Evolutionary conservation across 1,140 invertebrate species (phyloP).

Genomic region (Meloidogyne floridensis): DNA sequence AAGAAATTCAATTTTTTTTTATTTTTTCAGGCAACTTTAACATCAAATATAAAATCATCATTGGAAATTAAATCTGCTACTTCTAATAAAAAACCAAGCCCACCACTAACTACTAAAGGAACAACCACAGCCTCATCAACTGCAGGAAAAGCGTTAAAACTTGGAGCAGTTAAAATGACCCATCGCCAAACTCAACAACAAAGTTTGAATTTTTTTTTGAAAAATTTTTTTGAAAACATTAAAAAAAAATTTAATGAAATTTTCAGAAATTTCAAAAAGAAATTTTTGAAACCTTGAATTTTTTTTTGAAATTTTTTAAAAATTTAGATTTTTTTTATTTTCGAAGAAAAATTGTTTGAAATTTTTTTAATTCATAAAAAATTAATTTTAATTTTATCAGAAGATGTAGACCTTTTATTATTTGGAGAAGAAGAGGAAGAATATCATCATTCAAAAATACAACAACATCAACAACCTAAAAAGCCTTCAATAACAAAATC

Average conservation of each 20-base stretch:
- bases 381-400: background rate
- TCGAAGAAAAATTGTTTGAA: too few relatives aligned
- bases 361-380: too few relatives aligned
- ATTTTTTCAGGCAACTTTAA: background rate
- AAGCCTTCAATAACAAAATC: background rate
- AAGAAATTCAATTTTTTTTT: too few relatives aligned
- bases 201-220: background rate
- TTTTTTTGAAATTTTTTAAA: too few relatives aligned
- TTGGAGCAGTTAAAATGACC: slow-evolving; percentile 22
- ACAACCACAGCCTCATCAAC: background rate
- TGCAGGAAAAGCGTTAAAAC: slow-evolving; percentile 13
- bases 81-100: background rate
- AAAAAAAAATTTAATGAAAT: too few relatives aligned
- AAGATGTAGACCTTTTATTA: slow-evolving; percentile 10
- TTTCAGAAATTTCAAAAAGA: too few relatives aligned
- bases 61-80: background rate
- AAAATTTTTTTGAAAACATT: background rate
- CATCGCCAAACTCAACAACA: background rate
- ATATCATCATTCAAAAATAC: background rate
- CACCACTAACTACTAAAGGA: background rate
- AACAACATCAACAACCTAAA: background rate
- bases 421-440: background rate
- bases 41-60: background rate
- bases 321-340: too few relatives aligned
- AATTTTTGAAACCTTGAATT: too few relatives aligned